Evolutionary conservation across 92 coral and sea anemone species (phyloP), one percentile per base, ranked within the genome.

Genomic region (Palythoa grandiflora): DNA sequence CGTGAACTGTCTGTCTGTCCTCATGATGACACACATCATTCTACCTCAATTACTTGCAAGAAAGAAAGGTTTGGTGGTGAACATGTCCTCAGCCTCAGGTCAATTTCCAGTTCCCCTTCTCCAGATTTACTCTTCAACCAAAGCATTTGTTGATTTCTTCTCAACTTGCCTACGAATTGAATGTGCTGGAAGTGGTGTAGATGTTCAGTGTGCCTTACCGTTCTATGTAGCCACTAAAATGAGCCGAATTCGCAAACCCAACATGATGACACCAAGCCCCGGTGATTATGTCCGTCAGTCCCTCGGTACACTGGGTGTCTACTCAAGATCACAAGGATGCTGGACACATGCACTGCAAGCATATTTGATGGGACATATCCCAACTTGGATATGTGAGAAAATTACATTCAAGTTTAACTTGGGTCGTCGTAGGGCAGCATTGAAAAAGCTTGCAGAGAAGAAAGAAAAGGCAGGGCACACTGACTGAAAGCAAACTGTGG

Each of bases 281-380:
- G 96, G 84, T 71, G 77, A 61, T 40, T 96, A 85, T 76, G 98
- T 93, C 16, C 92, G 88, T 35, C 94, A 93, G 88, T 91, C 96
- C 40, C 81, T 93, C 59, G 94, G 93, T 47, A 94, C 98, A 35
- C 91, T 96, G 77, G 98, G 98, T 68, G 91, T 89, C 77, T 92
- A 91, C 38, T 78, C 89, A 40, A 88, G 94, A 92, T 86, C 98
- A 38, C 73, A 85, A 81, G 98, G 98, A 20, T 96, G 84, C 83
- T 96, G 98, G 98, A 83, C 93, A 35, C 98, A 96, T 68, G 94
- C 96, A 4, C 90, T 96, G 63, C 92, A 88, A 89, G 98, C 95
- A 72, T 76, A 90, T 78, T 17, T 89, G 28, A 73, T 91, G 65
- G 91, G 90, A 10, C 87, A 84, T 17, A 6, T 93, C 4, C 98